These are phyloP conservation scores for Nineta flava DNA, from an alignment of 2,888 invertebrate species.

Conservation along the genomic window DNA sequence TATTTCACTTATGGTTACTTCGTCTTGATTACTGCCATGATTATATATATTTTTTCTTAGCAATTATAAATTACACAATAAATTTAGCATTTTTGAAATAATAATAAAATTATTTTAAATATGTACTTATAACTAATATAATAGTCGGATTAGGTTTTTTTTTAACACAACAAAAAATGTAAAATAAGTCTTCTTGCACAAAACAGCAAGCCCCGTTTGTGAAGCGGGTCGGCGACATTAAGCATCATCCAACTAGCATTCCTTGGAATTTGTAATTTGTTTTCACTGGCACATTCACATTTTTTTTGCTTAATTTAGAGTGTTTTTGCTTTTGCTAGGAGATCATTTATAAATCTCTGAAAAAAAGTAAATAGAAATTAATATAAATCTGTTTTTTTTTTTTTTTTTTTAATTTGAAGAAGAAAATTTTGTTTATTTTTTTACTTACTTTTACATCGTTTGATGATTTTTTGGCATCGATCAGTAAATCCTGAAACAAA, in stretches of 20 bases:
- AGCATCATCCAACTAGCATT: not conserved
- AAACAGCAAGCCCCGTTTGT: too few species aligned
- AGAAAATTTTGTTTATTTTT: conserved; percentile 4
- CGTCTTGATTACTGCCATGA: too few species aligned
- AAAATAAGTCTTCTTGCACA: not conserved
- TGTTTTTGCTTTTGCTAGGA: conserved; percentile 78
- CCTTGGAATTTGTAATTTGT: not conserved
- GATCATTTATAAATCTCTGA: conserved; percentile 81
- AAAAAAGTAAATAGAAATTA: conserved; percentile 24
- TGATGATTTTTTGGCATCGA: conserved; percentile 72
- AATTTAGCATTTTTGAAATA: too few species aligned
- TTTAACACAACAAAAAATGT: not conserved
- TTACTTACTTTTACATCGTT: conserved; percentile 72
- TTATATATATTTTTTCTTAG: too few species aligned
- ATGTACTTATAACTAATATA: too few species aligned
- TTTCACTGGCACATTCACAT: conserved; percentile 7
- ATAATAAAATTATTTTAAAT: too few species aligned
- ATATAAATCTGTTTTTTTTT: conserved; percentile 9
- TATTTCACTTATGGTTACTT: too few species aligned
- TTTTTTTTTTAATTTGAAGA: too few species aligned
- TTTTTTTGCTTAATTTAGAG: conserved; percentile 36
- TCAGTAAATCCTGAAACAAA: conserved; percentile 52
- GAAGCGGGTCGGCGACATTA: too few species aligned
- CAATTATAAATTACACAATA: too few species aligned
- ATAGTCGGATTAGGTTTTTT: too few species aligned